phyloP scores from a whole-genome alignment of 2,113 vertebrate species.

The Melanotaenia duboulayi region DNA sequence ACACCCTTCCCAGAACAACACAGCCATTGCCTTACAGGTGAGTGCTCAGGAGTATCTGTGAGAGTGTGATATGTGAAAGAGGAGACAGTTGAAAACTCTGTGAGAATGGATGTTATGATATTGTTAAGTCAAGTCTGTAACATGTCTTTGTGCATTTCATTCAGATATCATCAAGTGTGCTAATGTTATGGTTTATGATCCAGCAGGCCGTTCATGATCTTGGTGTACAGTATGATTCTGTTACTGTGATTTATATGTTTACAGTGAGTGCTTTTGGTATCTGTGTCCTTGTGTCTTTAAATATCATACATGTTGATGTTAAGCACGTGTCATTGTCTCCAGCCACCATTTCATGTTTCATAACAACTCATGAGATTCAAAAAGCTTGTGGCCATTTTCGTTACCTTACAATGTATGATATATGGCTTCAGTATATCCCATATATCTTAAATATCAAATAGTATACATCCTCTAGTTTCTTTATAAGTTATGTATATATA shows the following conservation, averaged over 20 bases:
- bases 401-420: slow-evolving; percentile 55
- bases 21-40: slow-evolving; percentile 97
- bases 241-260: slow-evolving; percentile 55
- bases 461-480: slow-evolving; percentile 54
- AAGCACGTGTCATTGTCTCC: slow-evolving; percentile 62
- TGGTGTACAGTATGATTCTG: slow-evolving; percentile 70
- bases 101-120: slow-evolving; percentile 17
- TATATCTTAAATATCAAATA: slow-evolving; percentile 47
- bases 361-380: slow-evolving; percentile 55
- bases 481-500: slow-evolving; percentile 29
- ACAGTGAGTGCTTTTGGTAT: slow-evolving; percentile 17
- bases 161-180: slow-evolving; percentile 58
- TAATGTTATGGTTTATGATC: slow-evolving; percentile 76
- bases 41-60: slow-evolving; percentile 65
- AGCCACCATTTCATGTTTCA: slow-evolving; percentile 43
- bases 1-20: slow-evolving; percentile 92
- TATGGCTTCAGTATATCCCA: slow-evolving; percentile 56
- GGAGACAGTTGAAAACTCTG: slow-evolving; percentile 15
- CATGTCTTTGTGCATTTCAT: slow-evolving; percentile 57
- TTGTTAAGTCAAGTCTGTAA: slow-evolving; percentile 28
- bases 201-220: slow-evolving; percentile 75
- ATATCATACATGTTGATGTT: slow-evolving; percentile 66
- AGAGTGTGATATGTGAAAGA: slow-evolving; percentile 15
- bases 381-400: slow-evolving; percentile 60
- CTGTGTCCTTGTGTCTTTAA: slow-evolving; percentile 34